Percentiles rank a stretch among this genome's conserved stretches.
phyloP scores from a whole-genome alignment of 2,113 vertebrate species.

The Cheirogaleus medius region DNA sequence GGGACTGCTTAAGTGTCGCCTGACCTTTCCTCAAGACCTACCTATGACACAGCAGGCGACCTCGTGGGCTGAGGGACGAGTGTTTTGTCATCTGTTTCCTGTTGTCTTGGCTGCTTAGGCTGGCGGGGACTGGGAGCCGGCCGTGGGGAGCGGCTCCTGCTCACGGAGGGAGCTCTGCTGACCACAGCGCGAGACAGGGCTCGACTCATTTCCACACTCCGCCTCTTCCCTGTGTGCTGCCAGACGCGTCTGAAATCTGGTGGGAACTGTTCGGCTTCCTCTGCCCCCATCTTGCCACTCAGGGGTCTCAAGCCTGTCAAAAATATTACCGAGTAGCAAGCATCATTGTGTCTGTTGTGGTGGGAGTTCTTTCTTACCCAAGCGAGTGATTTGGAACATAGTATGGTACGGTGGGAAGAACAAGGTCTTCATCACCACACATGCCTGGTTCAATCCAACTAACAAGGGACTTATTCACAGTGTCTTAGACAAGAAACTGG shows the following conservation, averaged over 20 bases:
- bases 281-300: rapidly evolving
- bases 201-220: background rate
- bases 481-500: background rate
- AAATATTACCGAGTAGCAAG: background rate
- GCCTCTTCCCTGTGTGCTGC: background rate
- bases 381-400: background rate
- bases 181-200: background rate
- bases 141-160: background rate
- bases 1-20: slow-evolving; percentile 78
- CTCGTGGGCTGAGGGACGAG: slow-evolving; percentile 67
- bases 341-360: rapidly evolving
- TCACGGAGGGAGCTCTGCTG: background rate
- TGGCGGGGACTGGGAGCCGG: background rate
- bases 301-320: background rate
- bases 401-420: rapidly evolving
- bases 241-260: background rate
- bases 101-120: slow-evolving; percentile 65
- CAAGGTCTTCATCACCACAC: background rate
- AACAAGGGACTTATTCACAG: background rate
- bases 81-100: slow-evolving; percentile 80
- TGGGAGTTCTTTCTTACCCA: background rate
- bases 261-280: background rate
- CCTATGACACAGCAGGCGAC: slow-evolving; percentile 65
- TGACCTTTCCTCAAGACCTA: slow-evolving; percentile 81
- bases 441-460: too few species aligned